Base-by-base conservation (phyloP, 2,797 vertebrate genomes). In the Melanotaenia maccullochi region DNA sequence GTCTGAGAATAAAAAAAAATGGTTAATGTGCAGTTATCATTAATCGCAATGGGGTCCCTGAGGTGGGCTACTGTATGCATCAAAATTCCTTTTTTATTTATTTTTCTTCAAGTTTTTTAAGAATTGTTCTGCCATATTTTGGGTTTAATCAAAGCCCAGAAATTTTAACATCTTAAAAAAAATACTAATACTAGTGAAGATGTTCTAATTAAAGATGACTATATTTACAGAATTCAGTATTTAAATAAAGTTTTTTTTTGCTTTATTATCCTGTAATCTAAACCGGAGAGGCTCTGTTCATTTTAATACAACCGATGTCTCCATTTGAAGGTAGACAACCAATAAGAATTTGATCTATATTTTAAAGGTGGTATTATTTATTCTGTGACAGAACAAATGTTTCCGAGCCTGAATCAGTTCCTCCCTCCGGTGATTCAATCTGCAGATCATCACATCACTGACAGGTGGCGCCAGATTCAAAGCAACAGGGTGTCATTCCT, bases 391-490 rank as follows among this genome's bases (percentile, higher is more conserved):
- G 28, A 61, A 40, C 1, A 14, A 40, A 30, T 59, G 9, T 63
- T 62, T 74, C 22, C 30, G 30, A 52, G 25, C 3, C 22, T 57
- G 6, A 55, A 32, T 14, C 32, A 42, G 14, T 38, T 56, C 73
- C 65, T 32, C 3, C 42, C 11, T 58, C 0, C 8, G 65, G 38
- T 30, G 61, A 68, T 60, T 54, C 32, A 51, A 38, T 58, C 42
- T 66, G 68, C 33, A 79, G 65, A 85, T 44, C 65, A 76, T 52
- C 5, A n/a, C 28, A 47, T 60, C 9, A 16, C 51, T 54, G 35
- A 78, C 57, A 84, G 87, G 76, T 84, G 88, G 86, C 64, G 67
- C 82, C 81, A 84, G 11, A 86, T 73, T 87, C 83, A 85, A 90
- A 87, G 72, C 60, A 82, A 85, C 74, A 61, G 12, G 33, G 13